Base-by-base conservation (phyloP, 1,140 invertebrate genomes). In the Drosophila kepulauana region DNA sequence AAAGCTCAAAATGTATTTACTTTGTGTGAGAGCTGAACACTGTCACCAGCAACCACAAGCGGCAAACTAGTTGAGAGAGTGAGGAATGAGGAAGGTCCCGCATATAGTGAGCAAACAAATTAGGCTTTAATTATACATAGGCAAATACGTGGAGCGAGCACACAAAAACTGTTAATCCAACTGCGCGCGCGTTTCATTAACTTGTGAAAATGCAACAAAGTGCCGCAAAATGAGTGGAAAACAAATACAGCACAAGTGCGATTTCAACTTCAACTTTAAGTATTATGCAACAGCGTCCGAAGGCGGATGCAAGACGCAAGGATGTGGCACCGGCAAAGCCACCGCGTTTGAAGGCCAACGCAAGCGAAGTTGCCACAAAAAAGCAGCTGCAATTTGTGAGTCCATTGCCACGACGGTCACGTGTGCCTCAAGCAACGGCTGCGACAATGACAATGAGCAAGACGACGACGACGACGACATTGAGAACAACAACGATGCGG, bases 331-430 rank as follows among this genome's bases (percentile, higher is more conserved):
- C 88, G 43, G 70, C 74, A 15, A 91, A 91, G 49, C 88, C 88
- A 16, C 52, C 52, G 52, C 52, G 51, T 13, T 52, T 52, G 7
- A 56, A 35, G 52, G 30, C 30, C 11, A 16, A 35, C 35, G 30
- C 30, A 8, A 56, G 49, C 15, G 51, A 57, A 13, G 49, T 54
- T 51, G 62, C 65, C 51, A 68, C 58, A 30, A 91, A 88, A 72
- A 91, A 91, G 63, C 86, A 87, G 45, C 77, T 91, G 77, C 90
- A 91, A 76, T 91, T 91, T 65, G 75, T 87, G 16, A 91, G 90
- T 79, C 90, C 90, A 48, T 61, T 91, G 82, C 72, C 85, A 25
- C 63, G 75, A 33, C 70, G 85, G 48, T 69, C 80, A 84, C 84
- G 77, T 79, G 67, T 33, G 63, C 25, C 25, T 51, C n/a, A 59